phyloP scores from a whole-genome alignment of 2,888 invertebrate genomes.

The Pollenia labialis region DNA sequence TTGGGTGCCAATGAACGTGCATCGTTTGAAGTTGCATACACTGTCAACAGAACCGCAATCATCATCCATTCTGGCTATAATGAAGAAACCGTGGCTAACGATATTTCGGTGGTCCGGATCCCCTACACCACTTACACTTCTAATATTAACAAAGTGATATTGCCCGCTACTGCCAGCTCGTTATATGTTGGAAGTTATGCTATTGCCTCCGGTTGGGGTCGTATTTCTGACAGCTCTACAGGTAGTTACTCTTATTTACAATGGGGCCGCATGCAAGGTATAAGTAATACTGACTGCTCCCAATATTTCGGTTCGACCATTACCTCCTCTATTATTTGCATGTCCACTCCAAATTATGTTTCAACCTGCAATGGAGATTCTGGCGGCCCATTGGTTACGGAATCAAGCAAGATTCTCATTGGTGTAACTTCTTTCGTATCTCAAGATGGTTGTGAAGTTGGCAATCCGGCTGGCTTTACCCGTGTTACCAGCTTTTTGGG shows the following conservation, averaged over 20 bases:
- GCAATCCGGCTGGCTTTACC: conserved; percentile 76
- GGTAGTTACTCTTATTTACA: conserved; percentile 77
- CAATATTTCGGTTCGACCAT: conserved; percentile 72
- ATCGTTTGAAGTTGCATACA: conserved; percentile 68
- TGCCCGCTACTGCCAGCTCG: conserved; percentile 74
- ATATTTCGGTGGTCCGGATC: conserved; percentile 78
- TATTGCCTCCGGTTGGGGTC: conserved; percentile 81
- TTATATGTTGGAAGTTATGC: conserved; percentile 75
- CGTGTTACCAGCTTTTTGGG: conserved; percentile 77
- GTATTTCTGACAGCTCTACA: conserved; percentile 75
- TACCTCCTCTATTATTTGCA: conserved; percentile 76
- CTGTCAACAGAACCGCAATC: conserved; percentile 68
- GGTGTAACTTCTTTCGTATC: conserved; percentile 79
- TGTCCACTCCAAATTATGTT: conserved; percentile 76
- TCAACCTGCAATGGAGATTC: conserved; percentile 80
- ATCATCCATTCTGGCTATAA: conserved; percentile 76
- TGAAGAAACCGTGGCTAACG: conserved; percentile 75
- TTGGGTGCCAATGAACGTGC: conserved; percentile 75
- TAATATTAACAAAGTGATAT: conserved; percentile 75
- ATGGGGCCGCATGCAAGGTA: conserved; percentile 78
- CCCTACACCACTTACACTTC: conserved; percentile 73
- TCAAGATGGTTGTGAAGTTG: conserved; percentile 72
- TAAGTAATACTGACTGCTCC: conserved; percentile 79
- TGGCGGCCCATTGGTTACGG: conserved; percentile 79
- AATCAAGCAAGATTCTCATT: conserved; percentile 64